phyloP scores from a whole-genome alignment of 1,140 invertebrate genomes.

The Liolophura sinensis region DNA sequence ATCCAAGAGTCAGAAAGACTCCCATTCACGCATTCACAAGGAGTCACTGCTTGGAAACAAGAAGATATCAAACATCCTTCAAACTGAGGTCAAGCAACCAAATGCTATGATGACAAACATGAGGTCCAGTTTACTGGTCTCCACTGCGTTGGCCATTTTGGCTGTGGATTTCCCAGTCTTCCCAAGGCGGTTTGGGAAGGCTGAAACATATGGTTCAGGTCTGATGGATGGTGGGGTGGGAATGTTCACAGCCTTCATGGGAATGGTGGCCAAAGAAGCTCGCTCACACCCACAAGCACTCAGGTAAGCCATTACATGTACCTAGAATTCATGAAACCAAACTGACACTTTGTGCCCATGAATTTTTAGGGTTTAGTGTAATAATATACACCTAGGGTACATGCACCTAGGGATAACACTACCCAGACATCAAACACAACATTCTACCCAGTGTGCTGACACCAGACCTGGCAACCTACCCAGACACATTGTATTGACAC shows the following conservation, averaged over 20 bases:
- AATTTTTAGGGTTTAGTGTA: too few species aligned
- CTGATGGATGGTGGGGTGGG: slow-evolving; percentile 96
- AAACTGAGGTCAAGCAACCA: slow-evolving; percentile 18
- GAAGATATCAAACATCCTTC: background rate
- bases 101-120: slow-evolving; percentile 60
- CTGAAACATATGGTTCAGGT: slow-evolving; percentile 82
- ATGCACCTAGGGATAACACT: too few species aligned
- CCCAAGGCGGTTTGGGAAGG: slow-evolving; percentile 82
- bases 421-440: too few species aligned
- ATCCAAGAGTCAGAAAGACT: slow-evolving; percentile 9
- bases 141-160: slow-evolving; percentile 82
- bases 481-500: too few species aligned
- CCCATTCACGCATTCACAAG: slow-evolving; percentile 1
- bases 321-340: too few species aligned
- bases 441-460: too few species aligned
- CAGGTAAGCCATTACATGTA: slow-evolving; percentile 19
- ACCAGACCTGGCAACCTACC: too few species aligned
- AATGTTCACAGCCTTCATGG: slow-evolving; percentile 84
- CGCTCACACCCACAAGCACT: slow-evolving; percentile 30
- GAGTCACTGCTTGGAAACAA: background rate
- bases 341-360: too few species aligned
- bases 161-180: slow-evolving; percentile 91
- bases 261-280: slow-evolving; percentile 71
- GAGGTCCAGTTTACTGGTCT: slow-evolving; percentile 65
- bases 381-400: too few species aligned